These are phyloP conservation scores for Grus americana DNA, from an alignment of 2,113 vertebrate genomes.

Conservation along the genomic window DNA sequence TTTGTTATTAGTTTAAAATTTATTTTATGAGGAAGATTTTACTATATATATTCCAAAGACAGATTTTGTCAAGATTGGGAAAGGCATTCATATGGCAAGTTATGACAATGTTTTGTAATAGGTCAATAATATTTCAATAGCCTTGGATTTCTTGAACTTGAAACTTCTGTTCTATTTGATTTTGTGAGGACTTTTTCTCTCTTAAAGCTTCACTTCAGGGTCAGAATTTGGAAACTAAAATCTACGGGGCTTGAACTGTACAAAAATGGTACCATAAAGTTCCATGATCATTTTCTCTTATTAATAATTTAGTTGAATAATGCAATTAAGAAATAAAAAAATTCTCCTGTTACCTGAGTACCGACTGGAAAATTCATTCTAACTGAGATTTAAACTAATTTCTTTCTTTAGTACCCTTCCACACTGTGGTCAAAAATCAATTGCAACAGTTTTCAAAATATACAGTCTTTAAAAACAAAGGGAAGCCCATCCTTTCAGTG, in stretches of 20 bases:
- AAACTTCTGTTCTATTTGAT: background rate
- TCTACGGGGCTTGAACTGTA: background rate
- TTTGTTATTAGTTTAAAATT: background rate
- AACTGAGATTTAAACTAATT: background rate
- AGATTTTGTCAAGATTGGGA: background rate
- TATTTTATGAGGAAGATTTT: background rate
- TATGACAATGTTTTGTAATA: background rate
- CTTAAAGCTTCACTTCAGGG: background rate
- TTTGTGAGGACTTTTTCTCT: background rate
- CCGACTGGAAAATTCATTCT: background rate
- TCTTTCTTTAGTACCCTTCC: background rate
- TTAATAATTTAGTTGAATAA: background rate
- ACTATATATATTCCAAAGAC: background rate
- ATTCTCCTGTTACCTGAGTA: background rate
- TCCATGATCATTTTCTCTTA: background rate
- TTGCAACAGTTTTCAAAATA: background rate
- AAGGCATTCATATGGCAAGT: background rate
- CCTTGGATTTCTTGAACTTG: background rate
- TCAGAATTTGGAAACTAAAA: background rate
- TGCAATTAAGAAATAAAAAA: background rate
- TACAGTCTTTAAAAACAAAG: background rate
- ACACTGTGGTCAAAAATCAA: background rate
- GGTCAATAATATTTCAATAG: background rate
- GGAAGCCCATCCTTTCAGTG: background rate
- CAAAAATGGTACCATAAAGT: background rate